Conservation (phyloP, 2,888 invertebrate species). For the Cantharis nigra region DNA sequence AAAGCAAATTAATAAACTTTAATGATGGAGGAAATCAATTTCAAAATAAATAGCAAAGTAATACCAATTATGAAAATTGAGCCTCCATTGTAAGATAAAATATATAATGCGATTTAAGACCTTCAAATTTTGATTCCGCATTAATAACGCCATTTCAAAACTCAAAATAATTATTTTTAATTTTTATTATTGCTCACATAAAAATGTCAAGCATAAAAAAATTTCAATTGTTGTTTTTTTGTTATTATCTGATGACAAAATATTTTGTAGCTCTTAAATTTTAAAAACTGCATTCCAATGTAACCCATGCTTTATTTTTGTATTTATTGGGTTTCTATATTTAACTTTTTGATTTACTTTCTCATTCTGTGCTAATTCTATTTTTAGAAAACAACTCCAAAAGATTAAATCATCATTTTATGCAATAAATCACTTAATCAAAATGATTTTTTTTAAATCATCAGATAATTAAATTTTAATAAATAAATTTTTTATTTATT, state of each 20-base stretch:
- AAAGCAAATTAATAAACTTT: background rate
- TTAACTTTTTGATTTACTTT: background rate
- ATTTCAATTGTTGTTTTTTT: background rate
- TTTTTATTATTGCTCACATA: background rate
- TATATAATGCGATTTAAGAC: conserved; percentile 4
- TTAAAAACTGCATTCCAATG: background rate
- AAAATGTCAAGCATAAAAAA: background rate
- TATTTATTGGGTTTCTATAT: background rate
- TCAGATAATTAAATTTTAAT: too few species aligned
- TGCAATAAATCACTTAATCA: background rate
- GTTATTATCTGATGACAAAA: background rate
- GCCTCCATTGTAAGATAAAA: background rate
- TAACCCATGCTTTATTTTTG: background rate
- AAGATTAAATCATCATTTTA: background rate
- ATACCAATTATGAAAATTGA: background rate
- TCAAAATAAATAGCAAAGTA: background rate
- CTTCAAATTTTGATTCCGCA: conserved; percentile 12
- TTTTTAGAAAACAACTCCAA: background rate
- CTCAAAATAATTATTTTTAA: background rate
- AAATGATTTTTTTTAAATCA: too few species aligned
- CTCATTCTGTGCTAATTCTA: background rate
- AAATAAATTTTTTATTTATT: too few species aligned
- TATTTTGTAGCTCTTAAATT: background rate
- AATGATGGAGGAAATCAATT: background rate
- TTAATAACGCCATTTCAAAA: background rate